Percentiles rank a stretch among this genome's conserved stretches.
Conservation (phyloP, 1,140 invertebrate genomes). For the Cydia splendana region DNA sequence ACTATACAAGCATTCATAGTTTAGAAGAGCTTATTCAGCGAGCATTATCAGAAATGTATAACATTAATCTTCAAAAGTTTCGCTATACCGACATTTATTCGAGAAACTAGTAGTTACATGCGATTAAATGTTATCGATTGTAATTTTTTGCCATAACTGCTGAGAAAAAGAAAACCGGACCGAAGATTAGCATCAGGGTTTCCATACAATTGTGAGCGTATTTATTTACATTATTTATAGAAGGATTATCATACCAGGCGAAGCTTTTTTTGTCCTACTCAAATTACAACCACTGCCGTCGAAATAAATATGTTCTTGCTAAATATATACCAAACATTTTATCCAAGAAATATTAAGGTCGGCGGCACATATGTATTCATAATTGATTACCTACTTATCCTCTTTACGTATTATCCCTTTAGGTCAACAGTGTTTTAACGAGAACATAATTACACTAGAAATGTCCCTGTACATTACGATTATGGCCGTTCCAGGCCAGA, state of each 20-base stretch:
- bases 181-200: neutral
- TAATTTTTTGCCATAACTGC: neutral
- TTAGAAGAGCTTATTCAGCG: no score
- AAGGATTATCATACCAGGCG: neutral
- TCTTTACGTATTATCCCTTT: neutral
- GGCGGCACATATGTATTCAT: neutral
- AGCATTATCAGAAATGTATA: no score
- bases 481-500: slow-evolving; percentile 10
- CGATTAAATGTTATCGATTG: slow-evolving; percentile 4
- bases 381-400: slow-evolving; percentile 11
- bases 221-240: slow-evolving; percentile 4
- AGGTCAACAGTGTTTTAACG: slow-evolving; percentile 25
- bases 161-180: neutral
- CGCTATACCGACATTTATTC: no score
- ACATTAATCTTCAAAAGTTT: no score
- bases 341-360: slow-evolving; percentile 4
- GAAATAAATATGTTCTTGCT: neutral
- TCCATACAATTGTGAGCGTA: neutral
- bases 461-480: slow-evolving; percentile 30
- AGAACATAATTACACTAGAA: slow-evolving; percentile 21
- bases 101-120: no score
- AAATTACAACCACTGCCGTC: neutral
- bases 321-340: neutral
- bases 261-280: slow-evolving; percentile 5
- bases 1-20: no score